phyloP scores from a whole-genome alignment of 2,113 vertebrate species.

The Nanorana parkeri region DNA sequence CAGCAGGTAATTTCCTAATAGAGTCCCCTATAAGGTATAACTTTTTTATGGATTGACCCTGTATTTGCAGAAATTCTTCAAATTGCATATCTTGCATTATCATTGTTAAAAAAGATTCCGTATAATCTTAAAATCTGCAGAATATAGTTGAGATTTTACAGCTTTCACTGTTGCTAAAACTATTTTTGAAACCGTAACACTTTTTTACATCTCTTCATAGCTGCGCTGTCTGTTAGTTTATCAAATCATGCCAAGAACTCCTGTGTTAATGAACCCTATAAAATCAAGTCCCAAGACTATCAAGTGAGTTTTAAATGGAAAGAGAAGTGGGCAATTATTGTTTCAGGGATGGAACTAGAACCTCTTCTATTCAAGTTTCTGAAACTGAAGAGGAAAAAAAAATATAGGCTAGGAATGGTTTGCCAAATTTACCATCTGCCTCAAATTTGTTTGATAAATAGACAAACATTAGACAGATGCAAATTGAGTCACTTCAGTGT shows the following conservation, averaged over 20 bases:
- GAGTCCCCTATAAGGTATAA: no score
- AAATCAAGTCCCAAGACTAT: neutral
- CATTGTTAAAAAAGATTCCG: no score
- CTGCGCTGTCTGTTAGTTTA: neutral
- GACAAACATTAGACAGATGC: conserved; percentile 49
- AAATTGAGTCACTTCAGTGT: conserved; percentile 42
- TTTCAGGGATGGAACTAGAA: neutral
- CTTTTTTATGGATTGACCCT: no score
- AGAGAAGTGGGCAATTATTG: conserved; percentile 1
- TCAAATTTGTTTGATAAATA: conserved; percentile 39
- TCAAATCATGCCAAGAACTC: neutral
- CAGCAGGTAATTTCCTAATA: no score
- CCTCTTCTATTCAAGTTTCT: neutral
- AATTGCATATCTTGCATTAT: no score
- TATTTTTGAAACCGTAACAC: no score
- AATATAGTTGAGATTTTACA: no score
- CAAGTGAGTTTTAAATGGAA: neutral
- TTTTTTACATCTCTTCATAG: no score
- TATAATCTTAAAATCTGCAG: no score
- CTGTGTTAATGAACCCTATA: neutral
- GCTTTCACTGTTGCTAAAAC: no score
- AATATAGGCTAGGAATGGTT: conserved; percentile 1
- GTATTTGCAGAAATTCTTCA: no score
- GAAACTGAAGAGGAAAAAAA: conserved; percentile 26
- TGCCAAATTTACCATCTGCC: conserved; percentile 50